A percentile compares a stretch with the other conserved stretches of the same genome.
Conservation (phyloP, 2,797 vertebrate species). For the Myripristis murdjan region DNA sequence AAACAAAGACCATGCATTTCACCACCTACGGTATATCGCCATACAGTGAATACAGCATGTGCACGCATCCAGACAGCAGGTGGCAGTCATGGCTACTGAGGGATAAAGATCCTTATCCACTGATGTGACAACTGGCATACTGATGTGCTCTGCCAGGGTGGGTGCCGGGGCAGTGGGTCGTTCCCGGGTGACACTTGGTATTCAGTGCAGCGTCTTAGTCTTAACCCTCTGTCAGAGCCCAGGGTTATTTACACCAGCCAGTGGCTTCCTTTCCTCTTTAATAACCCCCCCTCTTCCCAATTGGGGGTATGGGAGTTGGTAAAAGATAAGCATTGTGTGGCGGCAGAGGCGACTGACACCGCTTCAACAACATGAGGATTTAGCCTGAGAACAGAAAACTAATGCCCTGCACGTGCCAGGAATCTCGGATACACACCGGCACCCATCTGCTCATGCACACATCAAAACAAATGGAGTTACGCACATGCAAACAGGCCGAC, state of each 20-base stretch:
- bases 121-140: constrained; percentile 39
- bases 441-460: constrained; percentile 55
- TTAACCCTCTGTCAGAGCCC: constrained; percentile 63
- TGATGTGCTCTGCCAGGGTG: constrained; percentile 22
- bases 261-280: constrained; percentile 57
- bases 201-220: constrained; percentile 62
- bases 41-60: constrained; percentile 8
- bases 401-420: constrained; percentile 68
- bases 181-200: constrained; percentile 61
- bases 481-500: constrained; percentile 6
- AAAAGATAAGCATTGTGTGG: constrained; percentile 80
- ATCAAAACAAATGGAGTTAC: constrained; percentile 42
- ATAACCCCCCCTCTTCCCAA: constrained; percentile 47
- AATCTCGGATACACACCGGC: constrained; percentile 62
- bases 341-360: constrained; percentile 74
- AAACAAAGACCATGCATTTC: too few species aligned
- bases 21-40: background rate
- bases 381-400: constrained; percentile 70
- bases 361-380: constrained; percentile 79
- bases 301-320: constrained; percentile 55
- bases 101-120: constrained; percentile 19
- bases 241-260: constrained; percentile 75
- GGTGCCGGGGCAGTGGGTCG: constrained; percentile 38
- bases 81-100: constrained; percentile 21
- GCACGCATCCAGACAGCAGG: constrained; percentile 19